Evolutionary conservation across 1,140 invertebrate genomes (phyloP), one percentile per base, ranked within the genome.

Genomic region (Babylonia areolata): DNA sequence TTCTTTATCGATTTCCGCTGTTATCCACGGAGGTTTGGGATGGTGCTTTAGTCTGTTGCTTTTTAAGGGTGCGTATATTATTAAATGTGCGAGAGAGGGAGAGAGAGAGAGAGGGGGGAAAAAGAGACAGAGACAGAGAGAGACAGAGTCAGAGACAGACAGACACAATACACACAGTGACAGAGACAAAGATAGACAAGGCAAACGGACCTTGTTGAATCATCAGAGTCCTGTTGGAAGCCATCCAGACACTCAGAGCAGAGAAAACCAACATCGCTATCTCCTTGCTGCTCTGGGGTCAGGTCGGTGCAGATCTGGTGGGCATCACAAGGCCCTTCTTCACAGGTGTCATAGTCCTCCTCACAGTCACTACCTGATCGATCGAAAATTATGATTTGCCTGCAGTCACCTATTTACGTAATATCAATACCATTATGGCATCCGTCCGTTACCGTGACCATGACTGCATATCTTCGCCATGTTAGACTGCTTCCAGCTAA

Each of bases 271-370:
- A 85, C 42, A 40, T 85, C 37, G 75, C 46, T 46, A 5, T 3
- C 54, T 11, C n/a, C 64, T 58, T 86, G 85, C 12, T 88, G 33
- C 20, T 31, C 78, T 11, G 85, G 81, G 0, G 37, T 37, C 33
- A 85, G 81, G 42, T 88, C 87, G 28, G 82, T 54, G 81, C 87
- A 88, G 40, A 3, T 82, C 42, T 80, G 73, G 3, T 71, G 33
- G 0, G 69, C 12, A 51, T 71, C 40, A 85, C 87, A 88, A 2
- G 87, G 85, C 37, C 86, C 51, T 39, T 86, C 82, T 20, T 40
- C 78, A 71, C 87, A 88, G 20, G 85, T 85, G 81, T 88, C 83
- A 20, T 75, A 71, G 39, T 88, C 87, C 64, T 75, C 64, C 6
- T 84, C 51, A 71, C 88, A 88, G 54, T 79, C 39, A 11, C 31